Evolutionary conservation across 35 echinoderm and acorn worm genomes (phyloP).

Genomic region (Antedon bifida): DNA sequence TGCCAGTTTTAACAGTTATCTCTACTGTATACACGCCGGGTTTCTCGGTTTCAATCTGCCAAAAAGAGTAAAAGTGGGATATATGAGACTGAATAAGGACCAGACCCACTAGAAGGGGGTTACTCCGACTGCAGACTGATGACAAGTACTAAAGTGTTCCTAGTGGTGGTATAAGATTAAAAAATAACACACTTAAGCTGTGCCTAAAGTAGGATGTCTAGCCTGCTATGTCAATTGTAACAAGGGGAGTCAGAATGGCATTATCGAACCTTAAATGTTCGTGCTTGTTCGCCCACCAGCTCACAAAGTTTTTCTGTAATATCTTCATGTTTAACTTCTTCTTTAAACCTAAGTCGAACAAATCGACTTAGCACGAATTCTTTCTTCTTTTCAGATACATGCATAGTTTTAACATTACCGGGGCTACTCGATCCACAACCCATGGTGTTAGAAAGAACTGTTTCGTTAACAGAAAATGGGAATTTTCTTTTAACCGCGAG

Average conservation of each 20-base stretch:
- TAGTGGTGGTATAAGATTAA: no score
- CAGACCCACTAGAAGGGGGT: no score
- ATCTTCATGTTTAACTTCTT: not conserved
- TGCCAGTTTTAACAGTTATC: not conserved
- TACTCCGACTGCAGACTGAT: no score
- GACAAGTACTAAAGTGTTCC: no score
- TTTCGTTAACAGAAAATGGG: no score
- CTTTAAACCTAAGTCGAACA: not conserved
- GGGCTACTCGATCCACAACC: not conserved
- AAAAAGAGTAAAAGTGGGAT: no score
- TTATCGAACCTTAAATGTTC: not conserved
- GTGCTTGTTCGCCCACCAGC: not conserved
- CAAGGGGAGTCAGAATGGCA: no score
- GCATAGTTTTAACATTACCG: not conserved
- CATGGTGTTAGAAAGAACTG: not conserved
- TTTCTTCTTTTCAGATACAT: not conserved
- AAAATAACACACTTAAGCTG: no score
- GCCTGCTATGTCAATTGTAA: no score
- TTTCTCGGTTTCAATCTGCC: not conserved
- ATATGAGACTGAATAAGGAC: no score
- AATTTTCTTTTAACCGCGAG: no score
- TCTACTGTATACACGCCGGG: not conserved
- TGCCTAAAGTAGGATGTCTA: no score
- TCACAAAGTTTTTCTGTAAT: not conserved
- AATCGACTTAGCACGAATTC: not conserved